Base-by-base conservation (phyloP, 1,140 invertebrate species). In the Zaprionus taronus region DNA sequence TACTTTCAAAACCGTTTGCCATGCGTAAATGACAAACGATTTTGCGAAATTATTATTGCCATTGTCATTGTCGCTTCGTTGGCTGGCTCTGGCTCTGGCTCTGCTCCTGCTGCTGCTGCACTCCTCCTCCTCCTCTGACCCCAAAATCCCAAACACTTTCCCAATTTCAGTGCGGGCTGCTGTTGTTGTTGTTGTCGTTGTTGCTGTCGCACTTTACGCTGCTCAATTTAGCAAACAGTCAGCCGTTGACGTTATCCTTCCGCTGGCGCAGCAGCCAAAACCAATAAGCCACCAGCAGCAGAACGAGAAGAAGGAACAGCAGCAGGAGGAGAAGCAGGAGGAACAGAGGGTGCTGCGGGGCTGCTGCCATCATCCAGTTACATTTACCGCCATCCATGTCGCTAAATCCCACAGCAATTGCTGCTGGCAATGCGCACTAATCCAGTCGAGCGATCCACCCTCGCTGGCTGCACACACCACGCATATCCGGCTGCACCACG, bases 11-110 rank as follows among this genome's bases (percentile, higher is more conserved):
- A 89, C 85, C 85, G 85, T 89, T 89, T 89, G 85, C 85, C 85
- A 89, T 89, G 85, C 85, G 85, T 89, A 89, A 89, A 89, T 89
- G 85, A 89, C 85, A 89, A 89, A 89, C 85, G 85, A 89, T 89
- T 89, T 89, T 89, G 85, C 83, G 75, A 89, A 89, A 89, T 89
- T 89, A 89, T 89, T 89, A 89, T 89, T 89, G 85, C 85, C 85
- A 81, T 89, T 89, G 85, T 90, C 79, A 89, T 85, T 72, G 83
- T 81, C 77, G 69, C 73, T 83, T 60, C 67, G 75, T 66, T 77
- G 78, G 17, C 55, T 70, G 65, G 66, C 64, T 68, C 49, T 44
- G 31, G 15, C 12, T 22, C 56, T 36, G n/a, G n/a, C 61, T 12
- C 14, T 20, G 20, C 44, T 38, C 12, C 57, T 28, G 41, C 31